Evolutionary conservation across 2,888 invertebrate genomes (phyloP), one percentile per base, ranked within the genome.

Genomic region (Drosophila austrosaltans): DNA sequence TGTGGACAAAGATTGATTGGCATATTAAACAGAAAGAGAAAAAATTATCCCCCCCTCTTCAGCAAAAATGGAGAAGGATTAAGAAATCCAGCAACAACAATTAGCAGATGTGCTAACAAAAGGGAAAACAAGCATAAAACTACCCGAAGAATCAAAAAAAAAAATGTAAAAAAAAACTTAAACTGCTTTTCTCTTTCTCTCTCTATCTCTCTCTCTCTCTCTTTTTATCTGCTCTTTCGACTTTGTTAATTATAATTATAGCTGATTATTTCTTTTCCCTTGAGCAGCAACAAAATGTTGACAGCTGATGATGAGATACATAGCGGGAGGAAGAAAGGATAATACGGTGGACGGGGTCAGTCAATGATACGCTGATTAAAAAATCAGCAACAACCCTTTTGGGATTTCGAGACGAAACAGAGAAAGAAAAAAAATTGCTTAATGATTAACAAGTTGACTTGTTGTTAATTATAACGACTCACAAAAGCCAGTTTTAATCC

Each of bases 401-500:
- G 79, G 89, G 77, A 66, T 70, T 3, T 75, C 68, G 65, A 68
- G 65, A 63, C 56, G 56, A 63, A 32, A 32, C 63, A 32, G 5
- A 80, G 7, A 25, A 48, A 10, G 12, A 48, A 12, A n/a, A 48
- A 48, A 7, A 81, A 89, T 85, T 78, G 88, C 70, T 76, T 69
- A 78, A 89, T 87, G 89, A 89, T 82, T 82, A 87, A 88, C 89
- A 88, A 87, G 87, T 89, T 87, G 90, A 87, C 89, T 89, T 80
- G 78, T 78, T 39, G 73, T 76, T 83, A 82, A 87, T 87, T 78
- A 88, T 79, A 72, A 76, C 59, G 62, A 74, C 25, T 16, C 58
- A 63, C 7, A 39, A 62, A 62, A 25, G 53, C 57, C 65, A 25
- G 22, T 25, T 48, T 48, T 6, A 25, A 48, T 48, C 48, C 48